phyloP scores from a whole-genome alignment of 2,888 invertebrate genomes.

The Hemistola chrysoprasaria region DNA sequence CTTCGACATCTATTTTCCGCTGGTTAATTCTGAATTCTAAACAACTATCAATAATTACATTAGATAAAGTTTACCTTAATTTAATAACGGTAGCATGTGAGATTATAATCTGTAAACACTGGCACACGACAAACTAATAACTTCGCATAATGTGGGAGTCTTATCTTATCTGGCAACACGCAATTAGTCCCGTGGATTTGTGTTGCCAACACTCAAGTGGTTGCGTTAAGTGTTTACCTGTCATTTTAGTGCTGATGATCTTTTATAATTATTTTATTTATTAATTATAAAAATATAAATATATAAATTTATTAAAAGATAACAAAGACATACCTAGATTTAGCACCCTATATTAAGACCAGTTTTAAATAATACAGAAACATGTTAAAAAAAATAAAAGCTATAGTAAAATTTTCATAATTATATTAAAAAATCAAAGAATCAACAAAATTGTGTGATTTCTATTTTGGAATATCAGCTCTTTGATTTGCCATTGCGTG shows the following conservation, averaged over 20 bases:
- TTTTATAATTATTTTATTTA: slow-evolving; percentile 9
- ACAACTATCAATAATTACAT: slow-evolving; percentile 10
- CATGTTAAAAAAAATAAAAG: too few relatives aligned
- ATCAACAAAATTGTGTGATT: too few relatives aligned
- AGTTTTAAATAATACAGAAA: too few relatives aligned
- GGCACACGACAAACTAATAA: slow-evolving; percentile 43
- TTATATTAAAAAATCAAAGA: too few relatives aligned
- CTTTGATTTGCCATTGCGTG: too few relatives aligned
- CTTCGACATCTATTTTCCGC: slow-evolving; percentile 1
- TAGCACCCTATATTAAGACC: too few relatives aligned
- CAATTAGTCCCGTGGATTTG: slow-evolving; percentile 63
- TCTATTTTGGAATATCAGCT: too few relatives aligned
- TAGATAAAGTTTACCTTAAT: slow-evolving; percentile 39
- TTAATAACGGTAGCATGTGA: slow-evolving; percentile 62
- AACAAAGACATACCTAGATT: too few relatives aligned
- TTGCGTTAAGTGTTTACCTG: slow-evolving; percentile 34
- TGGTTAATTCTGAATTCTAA: slow-evolving; percentile 1
- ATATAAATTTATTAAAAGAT: too few relatives aligned
- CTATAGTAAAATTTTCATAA: too few relatives aligned
- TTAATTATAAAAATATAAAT: background rate
- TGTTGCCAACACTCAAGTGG: slow-evolving; percentile 48
- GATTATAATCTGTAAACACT: slow-evolving; percentile 33
- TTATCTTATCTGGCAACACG: slow-evolving; percentile 73
- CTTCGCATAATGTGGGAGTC: slow-evolving; percentile 39
- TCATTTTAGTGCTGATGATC: slow-evolving; percentile 28